Conservation (phyloP, 23 tunicate species). For the Pegea sp. region DNA sequence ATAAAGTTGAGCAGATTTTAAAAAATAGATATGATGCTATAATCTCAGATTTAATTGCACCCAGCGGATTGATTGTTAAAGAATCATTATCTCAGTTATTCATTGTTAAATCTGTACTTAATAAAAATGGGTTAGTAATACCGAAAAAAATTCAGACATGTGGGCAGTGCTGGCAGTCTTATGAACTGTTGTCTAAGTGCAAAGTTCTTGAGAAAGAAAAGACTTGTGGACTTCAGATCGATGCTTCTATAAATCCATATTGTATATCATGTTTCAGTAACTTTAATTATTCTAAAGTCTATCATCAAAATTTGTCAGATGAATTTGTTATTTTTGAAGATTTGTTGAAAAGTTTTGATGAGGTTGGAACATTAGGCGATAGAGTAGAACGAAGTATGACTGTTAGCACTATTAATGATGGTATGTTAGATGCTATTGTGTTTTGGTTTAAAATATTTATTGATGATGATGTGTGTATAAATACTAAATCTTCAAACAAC, state of each 20-base stretch:
- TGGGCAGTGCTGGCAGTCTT: slow-evolving; percentile 15
- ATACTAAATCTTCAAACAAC: slow-evolving; percentile 7
- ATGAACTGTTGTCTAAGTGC: slow-evolving; percentile 35
- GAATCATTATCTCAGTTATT: no score
- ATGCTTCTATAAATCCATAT: slow-evolving; percentile 18
- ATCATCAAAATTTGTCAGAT: slow-evolving; percentile 1
- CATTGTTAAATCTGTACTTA: no score
- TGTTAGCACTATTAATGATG: slow-evolving; percentile 5
- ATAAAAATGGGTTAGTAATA: slow-evolving; percentile 15
- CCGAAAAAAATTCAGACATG: slow-evolving; percentile 22
- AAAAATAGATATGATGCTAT: slow-evolving; percentile 9
- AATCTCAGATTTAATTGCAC: slow-evolving; percentile 29
- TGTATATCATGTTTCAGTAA: slow-evolving; percentile 33
- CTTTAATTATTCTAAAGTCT: slow-evolving; percentile 9
- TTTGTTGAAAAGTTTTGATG: not conserved
- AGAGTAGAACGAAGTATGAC: slow-evolving; percentile 2
- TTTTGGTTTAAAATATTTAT: slow-evolving; percentile 52
- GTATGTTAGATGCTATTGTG: slow-evolving; percentile 21
- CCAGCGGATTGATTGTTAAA: slow-evolving; percentile 36
- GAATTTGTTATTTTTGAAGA: not conserved
- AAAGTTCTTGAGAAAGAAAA: slow-evolving; percentile 20
- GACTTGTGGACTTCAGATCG: slow-evolving; percentile 47
- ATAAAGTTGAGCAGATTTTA: not conserved
- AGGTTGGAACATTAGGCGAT: not conserved
- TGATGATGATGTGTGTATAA: slow-evolving; percentile 4